Evolutionary conservation across 2,113 vertebrate species (phyloP).

Genomic region (Apeltes quadracus): DNA sequence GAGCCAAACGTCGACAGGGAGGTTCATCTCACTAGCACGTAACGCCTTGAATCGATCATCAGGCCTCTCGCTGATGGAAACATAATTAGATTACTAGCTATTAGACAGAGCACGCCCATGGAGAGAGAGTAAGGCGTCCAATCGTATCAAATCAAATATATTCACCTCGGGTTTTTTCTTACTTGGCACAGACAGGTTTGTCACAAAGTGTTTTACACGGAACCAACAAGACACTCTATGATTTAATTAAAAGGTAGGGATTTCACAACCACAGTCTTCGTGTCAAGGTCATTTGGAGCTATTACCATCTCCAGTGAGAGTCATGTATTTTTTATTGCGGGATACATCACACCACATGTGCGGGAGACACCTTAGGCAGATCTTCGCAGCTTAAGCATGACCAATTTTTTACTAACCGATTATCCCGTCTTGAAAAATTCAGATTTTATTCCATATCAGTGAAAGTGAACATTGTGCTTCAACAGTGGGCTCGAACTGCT

Average conservation of each 20-base stretch:
- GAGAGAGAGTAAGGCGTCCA: conserved; percentile 28
- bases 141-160: conserved; percentile 43
- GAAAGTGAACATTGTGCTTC: conserved; percentile 3
- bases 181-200: conserved; percentile 33
- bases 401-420: background rate
- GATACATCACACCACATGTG: conserved; percentile 3
- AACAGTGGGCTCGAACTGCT: conserved; percentile 10
- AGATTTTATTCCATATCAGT: too few relatives aligned
- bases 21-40: conserved; percentile 58
- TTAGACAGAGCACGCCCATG: conserved; percentile 46
- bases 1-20: conserved; percentile 33
- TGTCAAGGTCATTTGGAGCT: conserved; percentile 44
- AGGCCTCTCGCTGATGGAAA: conserved; percentile 62
- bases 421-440: background rate
- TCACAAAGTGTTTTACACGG: conserved; percentile 21
- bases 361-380: background rate
- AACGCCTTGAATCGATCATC: conserved; percentile 58
- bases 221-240: conserved; percentile 14
- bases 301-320: conserved; percentile 19
- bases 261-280: background rate
- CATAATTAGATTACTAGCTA: conserved; percentile 75
- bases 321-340: conserved; percentile 26
- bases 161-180: conserved; percentile 34
- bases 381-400: conserved; percentile 6
- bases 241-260: conserved; percentile 26